Conservation (phyloP, 1,140 invertebrate species). For the Grapholita molesta region DNA sequence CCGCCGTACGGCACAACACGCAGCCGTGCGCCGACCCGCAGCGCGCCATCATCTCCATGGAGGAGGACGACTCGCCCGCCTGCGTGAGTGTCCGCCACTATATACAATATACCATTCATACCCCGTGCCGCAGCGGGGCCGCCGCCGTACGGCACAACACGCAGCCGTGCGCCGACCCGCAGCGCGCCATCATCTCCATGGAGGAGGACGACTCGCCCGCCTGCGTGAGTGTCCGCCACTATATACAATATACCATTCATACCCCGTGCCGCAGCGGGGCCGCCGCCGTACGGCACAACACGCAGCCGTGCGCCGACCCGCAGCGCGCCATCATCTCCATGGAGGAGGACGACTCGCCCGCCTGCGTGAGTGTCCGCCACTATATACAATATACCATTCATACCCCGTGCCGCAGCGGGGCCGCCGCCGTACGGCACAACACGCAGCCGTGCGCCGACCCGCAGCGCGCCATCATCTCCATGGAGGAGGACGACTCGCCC, state of each 20-base stretch:
- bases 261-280: background rate
- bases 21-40: slow-evolving; percentile 78
- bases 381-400: slow-evolving; percentile 33
- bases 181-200: slow-evolving; percentile 81
- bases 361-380: slow-evolving; percentile 78
- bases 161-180: slow-evolving; percentile 61
- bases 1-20: no score
- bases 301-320: slow-evolving; percentile 47
- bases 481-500: no score
- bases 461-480: no score
- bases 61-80: no score
- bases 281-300: no score
- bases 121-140: background rate
- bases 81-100: slow-evolving; percentile 22
- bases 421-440: no score
- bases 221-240: slow-evolving; percentile 79
- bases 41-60: slow-evolving; percentile 80
- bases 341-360: no score
- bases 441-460: no score
- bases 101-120: background rate
- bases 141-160: no score
- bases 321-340: slow-evolving; percentile 83
- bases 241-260: slow-evolving; percentile 29
- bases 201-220: no score
- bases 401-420: background rate